A percentile compares a stretch with the other conserved stretches of the same genome.
Evolutionary conservation across 2,797 vertebrate species (phyloP).

Genomic region (Moxostoma hubbsi): DNA sequence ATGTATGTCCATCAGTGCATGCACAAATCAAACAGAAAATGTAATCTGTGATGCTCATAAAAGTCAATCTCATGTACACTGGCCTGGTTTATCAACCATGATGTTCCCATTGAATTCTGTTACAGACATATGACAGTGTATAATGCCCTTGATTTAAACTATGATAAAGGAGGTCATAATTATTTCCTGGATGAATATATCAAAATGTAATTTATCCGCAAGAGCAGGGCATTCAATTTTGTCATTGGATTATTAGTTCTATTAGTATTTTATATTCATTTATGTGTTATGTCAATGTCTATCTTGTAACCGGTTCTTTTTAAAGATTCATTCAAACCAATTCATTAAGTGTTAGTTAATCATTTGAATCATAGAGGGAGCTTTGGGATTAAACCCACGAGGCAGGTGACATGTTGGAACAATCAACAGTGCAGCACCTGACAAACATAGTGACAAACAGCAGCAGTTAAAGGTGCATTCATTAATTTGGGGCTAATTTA

Average conservation of each 20-base stretch:
- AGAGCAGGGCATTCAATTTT: no score
- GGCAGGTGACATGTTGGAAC: neutral
- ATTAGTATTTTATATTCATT: no score
- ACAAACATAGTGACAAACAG: no score
- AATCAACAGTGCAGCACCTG: neutral
- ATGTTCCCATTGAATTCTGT: neutral
- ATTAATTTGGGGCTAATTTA: no score
- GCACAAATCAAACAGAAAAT: neutral
- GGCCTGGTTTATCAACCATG: slow-evolving; percentile 8
- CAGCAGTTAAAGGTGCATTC: no score
- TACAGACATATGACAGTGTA: neutral
- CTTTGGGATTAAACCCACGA: neutral
- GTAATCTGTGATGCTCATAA: slow-evolving; percentile 1
- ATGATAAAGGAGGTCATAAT: neutral
- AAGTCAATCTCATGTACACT: slow-evolving; percentile 6
- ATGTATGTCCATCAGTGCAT: neutral
- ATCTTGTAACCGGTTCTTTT: no score
- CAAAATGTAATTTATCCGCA: neutral
- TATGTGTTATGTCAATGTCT: no score
- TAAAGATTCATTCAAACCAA: neutral
- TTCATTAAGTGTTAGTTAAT: neutral
- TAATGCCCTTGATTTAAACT: neutral
- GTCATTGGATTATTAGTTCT: no score
- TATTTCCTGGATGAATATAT: neutral
- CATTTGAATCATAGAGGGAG: neutral